phyloP scores from a whole-genome alignment of 2,888 invertebrate genomes.

The Fissipunctia ypsillon region DNA sequence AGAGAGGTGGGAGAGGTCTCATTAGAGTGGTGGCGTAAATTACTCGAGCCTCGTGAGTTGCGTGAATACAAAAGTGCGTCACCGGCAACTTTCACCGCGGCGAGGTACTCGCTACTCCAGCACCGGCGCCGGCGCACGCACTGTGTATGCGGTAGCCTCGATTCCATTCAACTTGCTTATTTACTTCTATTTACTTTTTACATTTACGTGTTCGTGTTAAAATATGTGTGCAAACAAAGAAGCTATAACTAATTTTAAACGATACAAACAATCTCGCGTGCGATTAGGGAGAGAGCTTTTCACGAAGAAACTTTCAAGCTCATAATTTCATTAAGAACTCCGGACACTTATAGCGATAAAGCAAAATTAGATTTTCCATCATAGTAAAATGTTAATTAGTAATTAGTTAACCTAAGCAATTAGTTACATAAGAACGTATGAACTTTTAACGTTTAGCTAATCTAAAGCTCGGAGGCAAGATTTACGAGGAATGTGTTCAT shows the following conservation, averaged over 20 bases:
- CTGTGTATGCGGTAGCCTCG: constrained; percentile 66
- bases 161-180: constrained; percentile 61
- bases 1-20: constrained; percentile 74
- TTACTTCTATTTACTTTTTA: constrained; percentile 51
- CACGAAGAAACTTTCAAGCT: constrained; percentile 34
- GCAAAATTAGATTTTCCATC: constrained; percentile 30
- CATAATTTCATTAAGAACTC: constrained; percentile 16
- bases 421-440: constrained; percentile 49
- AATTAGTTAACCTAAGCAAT: constrained; percentile 49
- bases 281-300: constrained; percentile 18
- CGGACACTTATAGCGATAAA: constrained; percentile 10
- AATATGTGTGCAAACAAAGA: constrained; percentile 26
- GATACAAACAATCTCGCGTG: constrained; percentile 32
- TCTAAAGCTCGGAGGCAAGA: constrained; percentile 57
- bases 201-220: constrained; percentile 30
- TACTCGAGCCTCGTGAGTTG: constrained; percentile 79
- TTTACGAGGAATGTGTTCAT: constrained; percentile 64
- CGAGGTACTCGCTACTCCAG: constrained; percentile 61
- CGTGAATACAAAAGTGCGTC: constrained; percentile 87
- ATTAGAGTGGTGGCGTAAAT: constrained; percentile 80
- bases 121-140: constrained; percentile 69
- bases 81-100: constrained; percentile 87
- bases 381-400: constrained; percentile 42
- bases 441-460: constrained; percentile 55
- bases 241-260: constrained; percentile 27